Evolutionary conservation across 2,888 invertebrate genomes (phyloP), one percentile per base, ranked within the genome.

Genomic region (Melieria omissa): DNA sequence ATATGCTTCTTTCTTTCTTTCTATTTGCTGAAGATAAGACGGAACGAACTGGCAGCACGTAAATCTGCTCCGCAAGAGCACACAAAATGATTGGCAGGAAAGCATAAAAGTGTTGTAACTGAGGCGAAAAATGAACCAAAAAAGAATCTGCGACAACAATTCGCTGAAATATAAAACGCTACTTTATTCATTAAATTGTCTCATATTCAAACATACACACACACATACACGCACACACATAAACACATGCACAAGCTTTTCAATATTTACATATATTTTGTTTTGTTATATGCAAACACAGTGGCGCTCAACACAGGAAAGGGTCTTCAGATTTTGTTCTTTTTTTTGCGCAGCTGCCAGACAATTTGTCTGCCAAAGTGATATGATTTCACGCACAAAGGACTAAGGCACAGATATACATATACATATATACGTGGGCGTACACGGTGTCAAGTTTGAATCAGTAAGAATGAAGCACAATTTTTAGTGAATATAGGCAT

Each of bases 361-460:
- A 75, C 73, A 71, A 75, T 73, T 71, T 73, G 73, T 73, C 73
- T 70, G 64, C 73, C 62, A 73, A 63, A 63, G 55, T 66, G 63
- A 74, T 65, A 73, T 71, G 64, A 73, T 70, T 71, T 71, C 62
- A 64, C 63, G 64, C 57, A 44, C 54, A n/a, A 7, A 71, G 29
- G 42, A 14, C 6, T 63, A 47, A n/a, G 44, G 29, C 29, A 54
- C 61, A 65, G n/a, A 54, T 14, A 55, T 42, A 42, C 29, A 62
- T 9, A 54, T 46, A 55, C 54, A 46, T 52, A 63, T 6, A 41
- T 41, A 57, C 10, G 8, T 54, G 60, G 10, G 5, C 10, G 47
- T 14, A 62, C 42, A 52, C 55, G n/a, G 54, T n/a, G 62, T 45
- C 69, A 46, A 29, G 3, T 3, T 29, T 29, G 29, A 29, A 29